Percentiles rank a stretch among this genome's conserved stretches.
These are phyloP conservation scores for Tipula lateralis DNA, from an alignment of 2,888 invertebrate species.

Conservation along the genomic window DNA sequence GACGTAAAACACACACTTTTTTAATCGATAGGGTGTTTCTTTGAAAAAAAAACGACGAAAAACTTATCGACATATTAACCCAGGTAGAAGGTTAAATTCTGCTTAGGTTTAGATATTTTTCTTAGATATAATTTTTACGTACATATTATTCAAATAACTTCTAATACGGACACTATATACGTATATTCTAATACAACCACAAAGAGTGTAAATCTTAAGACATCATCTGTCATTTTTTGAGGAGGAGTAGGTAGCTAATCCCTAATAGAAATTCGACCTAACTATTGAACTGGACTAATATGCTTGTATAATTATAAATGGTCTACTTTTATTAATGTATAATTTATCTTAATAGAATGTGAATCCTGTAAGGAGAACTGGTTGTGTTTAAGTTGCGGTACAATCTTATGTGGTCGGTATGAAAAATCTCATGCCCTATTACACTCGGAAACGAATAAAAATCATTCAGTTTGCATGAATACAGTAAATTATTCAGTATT, in stretches of 20 bases:
- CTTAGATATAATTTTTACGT: no score
- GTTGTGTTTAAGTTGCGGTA: slow-evolving; percentile 72
- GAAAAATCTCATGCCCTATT: slow-evolving; percentile 69
- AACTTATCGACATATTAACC: not conserved
- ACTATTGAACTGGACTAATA: no score
- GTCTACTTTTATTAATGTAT: not conserved
- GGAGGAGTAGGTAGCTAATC: no score
- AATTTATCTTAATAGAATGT: slow-evolving; percentile 53
- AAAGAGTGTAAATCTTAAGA: no score
- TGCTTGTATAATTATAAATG: no score
- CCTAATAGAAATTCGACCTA: no score
- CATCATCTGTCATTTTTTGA: no score
- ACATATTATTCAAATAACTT: no score
- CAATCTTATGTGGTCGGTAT: slow-evolving; percentile 71
- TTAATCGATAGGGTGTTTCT: not conserved
- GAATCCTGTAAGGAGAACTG: slow-evolving; percentile 63
- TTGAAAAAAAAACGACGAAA: not conserved
- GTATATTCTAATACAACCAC: no score
- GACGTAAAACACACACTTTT: not conserved
- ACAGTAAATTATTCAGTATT: slow-evolving; percentile 68
- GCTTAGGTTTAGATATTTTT: no score
- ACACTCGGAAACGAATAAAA: slow-evolving; percentile 58
- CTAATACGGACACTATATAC: no score
- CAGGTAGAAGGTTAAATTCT: no score
- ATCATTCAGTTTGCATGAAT: slow-evolving; percentile 72